Evolutionary conservation across 1,140 invertebrate species (phyloP).

Genomic region (Protaetia brevitarsis): DNA sequence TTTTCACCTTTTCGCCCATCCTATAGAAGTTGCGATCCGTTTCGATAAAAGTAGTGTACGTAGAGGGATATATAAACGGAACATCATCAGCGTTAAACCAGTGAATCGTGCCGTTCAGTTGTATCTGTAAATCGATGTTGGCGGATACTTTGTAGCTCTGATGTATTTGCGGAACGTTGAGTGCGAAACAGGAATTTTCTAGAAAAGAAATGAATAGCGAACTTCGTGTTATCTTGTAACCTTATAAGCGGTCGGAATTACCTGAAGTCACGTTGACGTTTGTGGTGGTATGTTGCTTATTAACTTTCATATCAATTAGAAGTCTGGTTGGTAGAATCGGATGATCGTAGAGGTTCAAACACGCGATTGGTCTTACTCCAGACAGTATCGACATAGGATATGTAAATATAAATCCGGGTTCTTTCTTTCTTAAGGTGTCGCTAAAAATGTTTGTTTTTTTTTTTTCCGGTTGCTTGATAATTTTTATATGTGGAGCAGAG

Average conservation of each 20-base stretch:
- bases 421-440: conserved; percentile 26
- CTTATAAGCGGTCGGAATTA: conserved; percentile 19
- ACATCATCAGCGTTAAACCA: conserved; percentile 51
- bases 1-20: conserved; percentile 58
- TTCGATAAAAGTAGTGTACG: conserved; percentile 51
- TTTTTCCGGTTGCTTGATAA: no score
- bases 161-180: conserved; percentile 33
- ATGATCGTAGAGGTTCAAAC: conserved; percentile 37
- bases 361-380: conserved; percentile 42
- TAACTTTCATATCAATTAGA: conserved; percentile 39
- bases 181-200: conserved; percentile 40
- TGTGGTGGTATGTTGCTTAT: conserved; percentile 34
- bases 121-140: conserved; percentile 48
- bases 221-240: no score
- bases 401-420: conserved; percentile 36
- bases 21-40: conserved; percentile 62
- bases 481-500: no score
- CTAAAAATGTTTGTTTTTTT: no score
- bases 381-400: conserved; percentile 38
- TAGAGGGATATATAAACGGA: conserved; percentile 51
- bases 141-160: conserved; percentile 26
- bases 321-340: conserved; percentile 30
- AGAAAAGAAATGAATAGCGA: conserved; percentile 22
- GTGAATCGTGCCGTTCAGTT: conserved; percentile 51
- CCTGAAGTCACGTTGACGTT: conserved; percentile 34